phyloP scores from a whole-genome alignment of 1,140 invertebrate genomes.

The Drosophila triauraria region DNA sequence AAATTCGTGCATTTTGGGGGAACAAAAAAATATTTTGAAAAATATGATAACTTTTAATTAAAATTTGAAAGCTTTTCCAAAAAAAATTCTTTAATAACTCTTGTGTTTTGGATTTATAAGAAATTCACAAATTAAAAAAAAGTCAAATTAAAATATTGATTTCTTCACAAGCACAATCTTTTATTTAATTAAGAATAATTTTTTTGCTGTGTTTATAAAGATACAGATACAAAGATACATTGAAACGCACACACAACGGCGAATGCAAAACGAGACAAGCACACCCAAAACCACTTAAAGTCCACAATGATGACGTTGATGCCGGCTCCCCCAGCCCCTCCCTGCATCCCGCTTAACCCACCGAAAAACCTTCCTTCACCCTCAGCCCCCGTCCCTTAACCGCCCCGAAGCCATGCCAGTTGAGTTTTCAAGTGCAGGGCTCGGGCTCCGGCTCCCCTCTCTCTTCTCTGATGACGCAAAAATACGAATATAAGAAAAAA shows the following conservation, averaged over 20 bases:
- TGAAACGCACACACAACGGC: conserved; percentile 46
- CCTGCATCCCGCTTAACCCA: not conserved
- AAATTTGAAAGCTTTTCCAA: no score
- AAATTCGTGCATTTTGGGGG: no score
- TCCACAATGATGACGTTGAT: conserved; percentile 82
- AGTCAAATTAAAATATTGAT: no score
- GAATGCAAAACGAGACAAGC: conserved; percentile 65
- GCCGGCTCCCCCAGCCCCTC: conserved; percentile 46
- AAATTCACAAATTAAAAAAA: no score
- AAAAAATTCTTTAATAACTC: no score
- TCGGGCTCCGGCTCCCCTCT: conserved; percentile 13
- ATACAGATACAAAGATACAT: conserved; percentile 26
- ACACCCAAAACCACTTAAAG: conserved; percentile 83
- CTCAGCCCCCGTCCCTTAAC: not conserved
- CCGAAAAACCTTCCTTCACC: not conserved
- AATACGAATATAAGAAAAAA: conserved; percentile 51
- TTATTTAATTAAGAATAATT: not conserved
- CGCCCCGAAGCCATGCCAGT: conserved; percentile 59
- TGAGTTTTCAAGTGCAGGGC: conserved; percentile 79
- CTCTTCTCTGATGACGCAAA: conserved; percentile 72
- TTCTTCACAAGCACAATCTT: no score
- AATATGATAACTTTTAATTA: no score
- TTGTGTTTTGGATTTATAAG: no score
- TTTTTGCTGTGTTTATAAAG: not conserved
- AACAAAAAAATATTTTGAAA: no score